phyloP scores from a whole-genome alignment of 2,888 invertebrate genomes.

The Drosophila paranaensis region DNA sequence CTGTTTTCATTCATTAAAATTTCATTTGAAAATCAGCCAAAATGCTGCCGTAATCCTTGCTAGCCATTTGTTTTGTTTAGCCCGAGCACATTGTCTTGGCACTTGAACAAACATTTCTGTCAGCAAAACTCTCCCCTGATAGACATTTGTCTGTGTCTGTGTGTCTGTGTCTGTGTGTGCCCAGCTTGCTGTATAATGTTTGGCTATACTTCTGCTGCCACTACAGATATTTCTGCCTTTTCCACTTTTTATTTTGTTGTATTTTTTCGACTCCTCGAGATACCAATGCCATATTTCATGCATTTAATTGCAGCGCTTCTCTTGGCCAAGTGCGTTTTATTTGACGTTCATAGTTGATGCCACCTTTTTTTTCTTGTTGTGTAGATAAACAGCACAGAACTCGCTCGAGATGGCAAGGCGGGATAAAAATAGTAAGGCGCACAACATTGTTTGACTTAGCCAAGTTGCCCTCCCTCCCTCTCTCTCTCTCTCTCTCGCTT shows the following conservation, averaged over 20 bases:
- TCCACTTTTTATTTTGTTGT: no score
- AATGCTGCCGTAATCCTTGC: constrained; percentile 72
- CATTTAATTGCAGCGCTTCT: constrained; percentile 57
- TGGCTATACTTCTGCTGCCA: neutral
- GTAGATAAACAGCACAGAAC: constrained; percentile 47
- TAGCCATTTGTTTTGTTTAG: constrained; percentile 52
- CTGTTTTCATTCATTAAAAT: constrained; percentile 72
- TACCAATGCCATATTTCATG: constrained; percentile 45
- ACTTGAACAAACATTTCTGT: constrained; percentile 53
- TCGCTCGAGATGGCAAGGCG: constrained; percentile 21
- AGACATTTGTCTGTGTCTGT: constrained; percentile 26
- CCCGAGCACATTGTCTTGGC: constrained; percentile 37
- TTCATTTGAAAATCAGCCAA: constrained; percentile 77
- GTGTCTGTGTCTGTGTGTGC: neutral
- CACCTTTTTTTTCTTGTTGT: constrained; percentile 8
- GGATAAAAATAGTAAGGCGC: constrained; percentile 69
- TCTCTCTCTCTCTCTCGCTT: neutral
- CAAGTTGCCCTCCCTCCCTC: constrained; percentile 13
- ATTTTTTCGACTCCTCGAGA: constrained; percentile 22
- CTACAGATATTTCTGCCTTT: neutral
- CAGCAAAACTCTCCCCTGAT: constrained; percentile 54
- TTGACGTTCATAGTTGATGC: constrained; percentile 77
- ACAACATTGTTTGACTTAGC: constrained; percentile 80
- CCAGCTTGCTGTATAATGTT: constrained; percentile 9
- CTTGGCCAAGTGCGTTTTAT: constrained; percentile 63